phyloP scores from a whole-genome alignment of 2,113 vertebrate species.

The Cephalopholis sonnerati region DNA sequence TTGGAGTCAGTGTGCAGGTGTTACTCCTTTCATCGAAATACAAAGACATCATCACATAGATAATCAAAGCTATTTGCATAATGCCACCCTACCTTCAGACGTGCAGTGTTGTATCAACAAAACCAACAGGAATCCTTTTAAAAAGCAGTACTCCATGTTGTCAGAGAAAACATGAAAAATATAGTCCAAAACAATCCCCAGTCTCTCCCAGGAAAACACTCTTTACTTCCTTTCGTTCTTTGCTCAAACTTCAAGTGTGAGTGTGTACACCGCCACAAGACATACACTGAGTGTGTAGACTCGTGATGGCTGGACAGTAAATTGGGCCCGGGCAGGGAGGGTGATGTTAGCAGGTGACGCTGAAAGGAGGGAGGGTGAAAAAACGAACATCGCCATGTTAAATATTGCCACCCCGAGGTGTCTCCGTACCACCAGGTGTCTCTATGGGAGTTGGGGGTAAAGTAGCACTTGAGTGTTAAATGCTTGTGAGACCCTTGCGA shows the following conservation, averaged over 20 bases:
- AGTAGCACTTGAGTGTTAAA: slow-evolving; percentile 73
- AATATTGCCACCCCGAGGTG: slow-evolving; percentile 56
- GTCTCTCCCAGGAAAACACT: slow-evolving; percentile 33
- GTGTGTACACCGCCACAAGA: slow-evolving; percentile 31
- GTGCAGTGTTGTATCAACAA: slow-evolving; percentile 73
- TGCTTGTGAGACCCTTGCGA: slow-evolving; percentile 68
- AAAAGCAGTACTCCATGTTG: slow-evolving; percentile 75
- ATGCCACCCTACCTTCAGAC: slow-evolving; percentile 79
- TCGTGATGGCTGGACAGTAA: slow-evolving; percentile 55
- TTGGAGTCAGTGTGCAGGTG: not conserved
- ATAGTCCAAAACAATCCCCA: slow-evolving; percentile 45
- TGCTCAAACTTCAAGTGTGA: slow-evolving; percentile 46
- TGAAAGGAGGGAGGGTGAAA: slow-evolving; percentile 67
- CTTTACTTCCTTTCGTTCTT: slow-evolving; percentile 23
- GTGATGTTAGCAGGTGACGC: slow-evolving; percentile 70
- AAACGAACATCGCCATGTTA: slow-evolving; percentile 71
- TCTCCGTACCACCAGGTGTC: slow-evolving; percentile 66
- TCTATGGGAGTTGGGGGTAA: slow-evolving; percentile 38
- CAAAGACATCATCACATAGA: slow-evolving; percentile 1
- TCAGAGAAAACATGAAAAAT: slow-evolving; percentile 41
- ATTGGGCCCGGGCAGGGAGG: slow-evolving; percentile 44
- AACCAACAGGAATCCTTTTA: slow-evolving; percentile 76
- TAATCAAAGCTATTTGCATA: not conserved
- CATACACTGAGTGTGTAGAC: slow-evolving; percentile 38
- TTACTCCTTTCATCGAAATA: slow-evolving; percentile 3